Evolutionary conservation across 2,113 vertebrate species (phyloP), one percentile per base, ranked within the genome.

Genomic region (Rhadina sibilatrix): DNA sequence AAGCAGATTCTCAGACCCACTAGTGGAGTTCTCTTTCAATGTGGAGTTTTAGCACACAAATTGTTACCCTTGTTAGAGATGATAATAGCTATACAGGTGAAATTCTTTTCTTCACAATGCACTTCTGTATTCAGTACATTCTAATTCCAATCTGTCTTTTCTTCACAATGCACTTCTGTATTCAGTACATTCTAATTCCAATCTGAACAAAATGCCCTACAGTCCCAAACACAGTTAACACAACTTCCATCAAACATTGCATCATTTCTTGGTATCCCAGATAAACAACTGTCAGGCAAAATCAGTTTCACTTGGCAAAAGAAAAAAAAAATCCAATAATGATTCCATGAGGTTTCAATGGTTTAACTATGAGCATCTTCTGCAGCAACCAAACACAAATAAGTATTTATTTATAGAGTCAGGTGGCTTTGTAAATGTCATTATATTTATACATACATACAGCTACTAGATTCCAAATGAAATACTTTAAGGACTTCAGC

Each of bases 311-410:
- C 47, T 50, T 46, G 4, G 5, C 20, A 35, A 71, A 81, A 91
- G 49, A 57, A 42, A 35, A 83, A 82, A 86, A 50, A 49, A 25
- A 38, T 27, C 6, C 33, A 63, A 2, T 8, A 75, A 20, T 11
- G 10, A 64, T 42, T 50, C n/a, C 38, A 30, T 21, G 35, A 88
- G 11, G 98, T 99, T 93, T 99, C 98, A 71, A 97, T 96, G 85
- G 98, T 98, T 84, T 98, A 97, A 84, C 98, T 98, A 68, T 98
- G 98, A 95, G 98, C 99, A 76, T 99, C 98, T 80, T 98, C 99
- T 9, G 98, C 99, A 87, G 99, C 98, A 70, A 98, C 94, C 52
- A 66, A 94, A 66, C 14, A 70, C 4, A 70, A 71, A 5, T 22
- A 35, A 60, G 20, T 33, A 70, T 25, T 44, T 66, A 30, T 42